Conservation (phyloP, 2,888 invertebrate genomes). For the Latrodectus elegans region DNA sequence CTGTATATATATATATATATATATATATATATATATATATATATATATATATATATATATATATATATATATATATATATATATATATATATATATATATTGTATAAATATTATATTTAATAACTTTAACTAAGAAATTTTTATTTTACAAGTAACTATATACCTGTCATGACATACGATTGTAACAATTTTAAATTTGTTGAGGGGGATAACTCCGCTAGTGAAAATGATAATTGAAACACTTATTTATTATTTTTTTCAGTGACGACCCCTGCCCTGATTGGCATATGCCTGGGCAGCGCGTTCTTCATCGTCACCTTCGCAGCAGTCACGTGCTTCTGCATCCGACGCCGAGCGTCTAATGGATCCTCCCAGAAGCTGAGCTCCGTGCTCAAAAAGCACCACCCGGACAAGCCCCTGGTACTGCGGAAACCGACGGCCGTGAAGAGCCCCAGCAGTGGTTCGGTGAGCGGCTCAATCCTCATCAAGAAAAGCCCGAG, state of each 20-base stretch:
- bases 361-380: slow-evolving; percentile 73
- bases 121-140: too few species aligned
- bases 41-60: too few species aligned
- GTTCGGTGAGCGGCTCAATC: slow-evolving; percentile 74
- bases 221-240: background rate
- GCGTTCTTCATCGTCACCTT: slow-evolving; percentile 79
- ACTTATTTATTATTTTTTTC: slow-evolving; percentile 5
- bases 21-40: too few species aligned
- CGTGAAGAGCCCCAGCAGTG: slow-evolving; percentile 89
- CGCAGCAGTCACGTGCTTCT: slow-evolving; percentile 81
- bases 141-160: too few species aligned
- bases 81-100: too few species aligned
- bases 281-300: slow-evolving; percentile 81
- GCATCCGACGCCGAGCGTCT: slow-evolving; percentile 80
- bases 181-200: too few species aligned
- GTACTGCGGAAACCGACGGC: slow-evolving; percentile 80
- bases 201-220: too few species aligned
- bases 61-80: too few species aligned
- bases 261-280: slow-evolving; percentile 73
- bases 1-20: too few species aligned
- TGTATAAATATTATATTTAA: too few species aligned
- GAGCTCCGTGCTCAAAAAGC: slow-evolving; percentile 57
- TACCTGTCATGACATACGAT: too few species aligned
- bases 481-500: slow-evolving; percentile 91
- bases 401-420: slow-evolving; percentile 69